Percentiles rank a stretch among this genome's conserved stretches.
phyloP scores from a whole-genome alignment of 1,140 invertebrate genomes.

The Drosophila willistoni region DNA sequence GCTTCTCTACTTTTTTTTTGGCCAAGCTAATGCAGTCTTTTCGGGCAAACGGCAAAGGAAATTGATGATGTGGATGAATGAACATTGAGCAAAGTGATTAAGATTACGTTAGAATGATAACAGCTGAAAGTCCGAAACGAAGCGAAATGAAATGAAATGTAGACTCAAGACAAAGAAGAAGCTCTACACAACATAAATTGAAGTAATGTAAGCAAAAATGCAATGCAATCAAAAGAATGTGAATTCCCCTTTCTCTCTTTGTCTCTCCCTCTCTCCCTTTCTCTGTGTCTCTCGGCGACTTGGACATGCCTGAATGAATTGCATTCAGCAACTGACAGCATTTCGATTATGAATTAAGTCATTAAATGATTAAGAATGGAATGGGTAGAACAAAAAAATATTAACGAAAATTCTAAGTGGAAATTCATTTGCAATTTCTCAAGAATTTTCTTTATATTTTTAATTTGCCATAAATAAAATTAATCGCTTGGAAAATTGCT shows the following conservation, averaged over 20 bases:
- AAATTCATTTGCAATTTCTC: constrained; percentile 4
- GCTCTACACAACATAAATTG: constrained; percentile 7
- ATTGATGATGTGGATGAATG: constrained; percentile 83
- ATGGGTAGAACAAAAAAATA: not conserved
- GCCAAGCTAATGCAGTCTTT: constrained; percentile 52
- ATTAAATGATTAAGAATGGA: constrained; percentile 2
- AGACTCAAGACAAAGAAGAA: not conserved
- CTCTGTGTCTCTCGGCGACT: no score
- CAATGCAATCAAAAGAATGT: constrained; percentile 9
- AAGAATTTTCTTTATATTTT: not conserved
- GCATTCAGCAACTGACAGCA: not conserved
- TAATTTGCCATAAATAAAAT: constrained; percentile 49
- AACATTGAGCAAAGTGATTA: constrained; percentile 82
- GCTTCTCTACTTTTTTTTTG: constrained; percentile 28
- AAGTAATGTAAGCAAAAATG: constrained; percentile 14
- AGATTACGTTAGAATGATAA: constrained; percentile 81
- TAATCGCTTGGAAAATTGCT: constrained; percentile 72
- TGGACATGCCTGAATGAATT: not conserved
- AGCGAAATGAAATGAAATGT: not conserved
- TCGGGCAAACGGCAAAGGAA: constrained; percentile 56
- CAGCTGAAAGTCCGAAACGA: constrained; percentile 16
- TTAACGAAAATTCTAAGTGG: constrained; percentile 5
- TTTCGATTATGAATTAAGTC: constrained; percentile 12
- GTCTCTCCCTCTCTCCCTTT: no score
- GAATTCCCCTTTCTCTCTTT: not conserved